A percentile compares a stretch with the other conserved stretches of the same genome.
Evolutionary conservation across 2,888 invertebrate genomes (phyloP).

Genomic region (Leucophenga montana): DNA sequence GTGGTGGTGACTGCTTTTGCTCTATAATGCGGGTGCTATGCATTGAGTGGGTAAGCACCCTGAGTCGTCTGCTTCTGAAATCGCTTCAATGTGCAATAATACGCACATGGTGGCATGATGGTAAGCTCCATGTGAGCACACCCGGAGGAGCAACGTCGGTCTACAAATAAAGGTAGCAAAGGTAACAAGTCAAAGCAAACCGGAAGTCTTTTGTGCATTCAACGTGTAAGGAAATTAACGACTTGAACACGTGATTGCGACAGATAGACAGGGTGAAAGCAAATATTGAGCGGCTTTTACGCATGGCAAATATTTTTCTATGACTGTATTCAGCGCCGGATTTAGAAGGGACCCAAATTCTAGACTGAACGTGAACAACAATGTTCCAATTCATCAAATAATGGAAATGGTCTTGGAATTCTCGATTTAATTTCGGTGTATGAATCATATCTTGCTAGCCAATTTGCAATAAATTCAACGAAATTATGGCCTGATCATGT

Average conservation of each 20-base stretch:
- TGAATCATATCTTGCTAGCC: too few relatives aligned
- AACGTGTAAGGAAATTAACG: slow-evolving; percentile 42
- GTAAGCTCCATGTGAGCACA: not conserved
- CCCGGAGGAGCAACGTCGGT: not conserved
- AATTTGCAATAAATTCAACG: too few relatives aligned
- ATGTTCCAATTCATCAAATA: too few relatives aligned
- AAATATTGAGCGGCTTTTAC: not conserved
- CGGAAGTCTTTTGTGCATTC: slow-evolving; percentile 55
- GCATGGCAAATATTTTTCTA: not conserved
- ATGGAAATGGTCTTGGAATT: too few relatives aligned
- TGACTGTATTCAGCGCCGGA: too few relatives aligned
- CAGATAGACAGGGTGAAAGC: slow-evolving; percentile 25
- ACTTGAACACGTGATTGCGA: slow-evolving; percentile 60
- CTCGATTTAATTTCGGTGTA: too few relatives aligned
- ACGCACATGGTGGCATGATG: not conserved
- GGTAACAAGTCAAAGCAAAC: slow-evolving; percentile 40
- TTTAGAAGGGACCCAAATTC: too few relatives aligned
- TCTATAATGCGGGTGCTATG: slow-evolving; percentile 12
- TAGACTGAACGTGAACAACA: too few relatives aligned
- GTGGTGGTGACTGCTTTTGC: not conserved
- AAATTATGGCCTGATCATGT: too few relatives aligned
- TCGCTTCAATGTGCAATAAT: not conserved
- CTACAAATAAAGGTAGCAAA: slow-evolving; percentile 17
- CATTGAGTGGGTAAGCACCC: not conserved
- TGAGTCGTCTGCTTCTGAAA: not conserved